Evolutionary conservation across 2,888 invertebrate species (phyloP), one percentile per base, ranked within the genome.

Genomic region (Melinaea menophilus): DNA sequence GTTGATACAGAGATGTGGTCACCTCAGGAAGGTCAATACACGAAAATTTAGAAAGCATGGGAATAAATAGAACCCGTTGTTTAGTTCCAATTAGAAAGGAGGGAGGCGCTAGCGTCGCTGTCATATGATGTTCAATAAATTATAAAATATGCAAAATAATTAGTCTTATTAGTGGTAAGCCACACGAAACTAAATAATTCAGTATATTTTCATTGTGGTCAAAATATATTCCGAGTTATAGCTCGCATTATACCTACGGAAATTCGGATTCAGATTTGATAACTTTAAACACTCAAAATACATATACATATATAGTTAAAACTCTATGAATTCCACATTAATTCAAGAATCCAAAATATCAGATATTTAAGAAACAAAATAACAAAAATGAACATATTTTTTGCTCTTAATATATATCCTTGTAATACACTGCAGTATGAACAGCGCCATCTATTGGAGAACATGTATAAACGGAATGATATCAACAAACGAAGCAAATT

Each of bases 31-130:
- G 74, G 74, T 72, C 73, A 73, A 73, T 65, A 72, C 63, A 75
- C 74, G 74, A 75, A 74, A 72, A 74, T 70, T 73, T 75, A 74
- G 75, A 75, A 75, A 75, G 75, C 71, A 72, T 74, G 75, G 73
- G 74, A 75, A 75, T 72, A 72, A 68, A 66, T 65, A 63, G 69
- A 73, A 71, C 70, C 72, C 71, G 75, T 73, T 70, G 72, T 45
- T 67, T 61, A 67, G 62, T 67, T 59, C 62, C 54, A 59, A 65
- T 65, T 67, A 70, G 70, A 70, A 70, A 70, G 68, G 67, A 9
- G 35, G 55, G 63, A 56, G 65, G 64, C 66, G 68, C 62, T 64
- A 34, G 62, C 34, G 48, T 58, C 63, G 61, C 57, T 33, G 9
- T 51, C 7, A 7, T 37, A 5, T 35, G 47, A 31, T 3, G 46